Conservation (phyloP, 2,888 invertebrate genomes). For the Lamproptera curius region DNA sequence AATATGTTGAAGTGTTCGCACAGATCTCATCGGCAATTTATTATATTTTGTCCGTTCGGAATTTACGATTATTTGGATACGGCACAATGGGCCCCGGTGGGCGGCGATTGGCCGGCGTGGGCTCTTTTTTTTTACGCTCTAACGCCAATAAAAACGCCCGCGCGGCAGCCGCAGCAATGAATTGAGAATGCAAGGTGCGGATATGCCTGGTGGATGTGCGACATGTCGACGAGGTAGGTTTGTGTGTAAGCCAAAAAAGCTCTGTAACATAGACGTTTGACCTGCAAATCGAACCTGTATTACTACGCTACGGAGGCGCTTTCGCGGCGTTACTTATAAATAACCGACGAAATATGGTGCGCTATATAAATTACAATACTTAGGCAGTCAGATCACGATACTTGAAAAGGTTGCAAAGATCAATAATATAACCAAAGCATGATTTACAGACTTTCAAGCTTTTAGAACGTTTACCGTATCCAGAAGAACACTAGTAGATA, state of each 20-base stretch:
- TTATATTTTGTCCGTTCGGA: conserved; percentile 76
- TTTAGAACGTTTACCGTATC: no score
- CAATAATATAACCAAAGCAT: no score
- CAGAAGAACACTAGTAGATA: no score
- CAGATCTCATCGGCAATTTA: conserved; percentile 78
- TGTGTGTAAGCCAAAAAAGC: no score
- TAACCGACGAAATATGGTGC: background rate
- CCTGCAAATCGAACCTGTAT: no score
- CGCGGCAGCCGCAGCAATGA: background rate
- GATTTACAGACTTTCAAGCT: no score
- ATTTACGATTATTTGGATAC: conserved; percentile 74
- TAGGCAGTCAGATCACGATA: no score
- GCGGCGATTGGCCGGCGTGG: conserved; percentile 62
- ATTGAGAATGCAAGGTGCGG: conserved; percentile 7
- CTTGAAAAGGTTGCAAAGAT: no score
- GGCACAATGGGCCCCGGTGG: conserved; percentile 58
- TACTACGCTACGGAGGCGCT: no score
- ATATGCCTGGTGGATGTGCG: background rate
- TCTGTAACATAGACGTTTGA: no score
- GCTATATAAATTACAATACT: background rate
- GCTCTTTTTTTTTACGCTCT: conserved; percentile 57
- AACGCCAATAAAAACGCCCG: conserved; percentile 64
- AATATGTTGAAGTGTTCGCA: conserved; percentile 57
- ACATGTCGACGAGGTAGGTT: no score
- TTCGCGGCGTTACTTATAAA: no score